Evolutionary conservation across 2,888 invertebrate genomes (phyloP).

Genomic region (Ferrisia virgata): DNA sequence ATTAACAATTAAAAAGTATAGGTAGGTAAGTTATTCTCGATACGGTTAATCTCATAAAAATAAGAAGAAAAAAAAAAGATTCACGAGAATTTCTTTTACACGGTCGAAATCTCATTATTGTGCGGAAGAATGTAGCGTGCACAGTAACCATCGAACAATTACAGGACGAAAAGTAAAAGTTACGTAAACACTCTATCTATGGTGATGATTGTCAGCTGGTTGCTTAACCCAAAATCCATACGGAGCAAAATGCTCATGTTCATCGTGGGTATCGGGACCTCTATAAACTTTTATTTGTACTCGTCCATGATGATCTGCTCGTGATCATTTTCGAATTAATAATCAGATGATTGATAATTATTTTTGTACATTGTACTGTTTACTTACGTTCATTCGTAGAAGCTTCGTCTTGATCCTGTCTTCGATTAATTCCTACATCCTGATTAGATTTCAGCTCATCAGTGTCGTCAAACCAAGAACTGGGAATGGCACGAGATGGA

Average conservation of each 20-base stretch:
- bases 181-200: neutral
- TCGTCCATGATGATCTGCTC: conserved; percentile 59
- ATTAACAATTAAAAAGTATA: neutral
- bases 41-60: neutral
- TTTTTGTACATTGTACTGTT: neutral
- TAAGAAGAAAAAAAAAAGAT: neutral
- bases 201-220: conserved; percentile 61
- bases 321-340: neutral
- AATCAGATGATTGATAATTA: neutral
- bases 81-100: neutral
- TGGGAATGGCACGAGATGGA: neutral
- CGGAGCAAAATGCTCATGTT: conserved; percentile 61
- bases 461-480: neutral
- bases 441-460: neutral
- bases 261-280: conserved; percentile 63
- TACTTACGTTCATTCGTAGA: conserved; percentile 18
- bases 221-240: conserved; percentile 74
- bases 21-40: neutral
- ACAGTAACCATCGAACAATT: neutral
- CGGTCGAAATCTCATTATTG: neutral
- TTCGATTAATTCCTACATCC: neutral
- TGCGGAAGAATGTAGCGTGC: no score
- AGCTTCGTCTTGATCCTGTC: conserved; percentile 30
- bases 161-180: neutral
- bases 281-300: conserved; percentile 74